Evolutionary conservation across 2,113 vertebrate species (phyloP).

Genomic region (Phrynocephalus versicolor): DNA sequence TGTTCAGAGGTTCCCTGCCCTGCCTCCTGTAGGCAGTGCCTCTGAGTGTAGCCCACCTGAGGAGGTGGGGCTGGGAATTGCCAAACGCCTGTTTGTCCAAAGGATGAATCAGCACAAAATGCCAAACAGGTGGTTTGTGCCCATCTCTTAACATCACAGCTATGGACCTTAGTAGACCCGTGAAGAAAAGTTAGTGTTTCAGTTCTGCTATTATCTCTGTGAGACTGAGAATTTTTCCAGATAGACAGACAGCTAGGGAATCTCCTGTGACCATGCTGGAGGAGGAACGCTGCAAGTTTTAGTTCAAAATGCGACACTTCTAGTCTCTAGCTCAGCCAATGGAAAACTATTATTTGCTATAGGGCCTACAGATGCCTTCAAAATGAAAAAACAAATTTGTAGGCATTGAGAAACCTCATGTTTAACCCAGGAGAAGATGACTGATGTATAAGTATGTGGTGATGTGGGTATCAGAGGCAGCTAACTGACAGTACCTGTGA

Average conservation of each 20-base stretch:
- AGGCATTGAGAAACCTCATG: neutral
- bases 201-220: neutral
- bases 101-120: no score
- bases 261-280: no score
- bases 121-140: no score
- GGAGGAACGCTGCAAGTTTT: no score
- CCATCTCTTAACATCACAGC: neutral
- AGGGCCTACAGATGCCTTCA: neutral
- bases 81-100: no score
- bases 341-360: neutral
- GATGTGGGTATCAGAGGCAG: neutral
- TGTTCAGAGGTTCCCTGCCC: no score
- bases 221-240: neutral
- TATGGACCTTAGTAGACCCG: neutral
- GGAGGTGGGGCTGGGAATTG: no score
- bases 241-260: neutral
- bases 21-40: no score
- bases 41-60: no score
- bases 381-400: neutral
- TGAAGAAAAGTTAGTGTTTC: neutral
- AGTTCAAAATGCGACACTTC: no score
- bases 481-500: neutral
- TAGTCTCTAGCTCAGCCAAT: neutral
- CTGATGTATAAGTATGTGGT: neutral
- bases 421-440: neutral